Base-by-base conservation (phyloP, 2,888 invertebrate genomes). In the Julus scandinavius region DNA sequence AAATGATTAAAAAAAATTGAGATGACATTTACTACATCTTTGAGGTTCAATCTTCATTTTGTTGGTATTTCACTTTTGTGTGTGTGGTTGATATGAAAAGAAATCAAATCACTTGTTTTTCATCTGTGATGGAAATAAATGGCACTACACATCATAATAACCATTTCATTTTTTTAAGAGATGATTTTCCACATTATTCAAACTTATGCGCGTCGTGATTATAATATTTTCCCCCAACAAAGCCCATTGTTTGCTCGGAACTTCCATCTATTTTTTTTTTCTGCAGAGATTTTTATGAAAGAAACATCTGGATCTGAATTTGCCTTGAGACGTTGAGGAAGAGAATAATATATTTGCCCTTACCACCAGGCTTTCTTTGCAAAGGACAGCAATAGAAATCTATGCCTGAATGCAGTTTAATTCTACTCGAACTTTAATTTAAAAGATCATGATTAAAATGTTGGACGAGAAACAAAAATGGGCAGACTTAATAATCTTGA, bases 31-130 rank as follows among this genome's bases (percentile, higher is more conserved):
- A n/a, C 7, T n/a, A 1, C 5, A 20, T 72, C n/a, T 63, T 72
- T 9, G 20, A n/a, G 29, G n/a, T 7, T 72, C 63, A 72, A 72
- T 72, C 63, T 72, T 72, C 29, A 72, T 20, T 72, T 72, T 20
- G 20, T 54, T 2, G 54, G 54, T 54, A 54, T 54, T 49, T 49
- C 49, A 7, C 11, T 7, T 54, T 54, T 54, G 4, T 54, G 63
- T 29, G 63, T 72, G 63, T 20, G 63, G 4, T 29, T 72, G 63
- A 72, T 72, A n/a, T 72, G n/a, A 72, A 72, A 72, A 72, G 63
- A 72, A 72, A 72, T 72, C 63, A 72, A 72, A 72, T n/a, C n/a
- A n/a, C 63, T 72, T 72, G 63, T 72, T 72, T 72, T 72, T 72
- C 63, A 72, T 72, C 63, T 20, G 1, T n/a, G n/a, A 72, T 20